Base-by-base conservation (phyloP, 2,113 vertebrate species). In the Anolis sagrei region DNA sequence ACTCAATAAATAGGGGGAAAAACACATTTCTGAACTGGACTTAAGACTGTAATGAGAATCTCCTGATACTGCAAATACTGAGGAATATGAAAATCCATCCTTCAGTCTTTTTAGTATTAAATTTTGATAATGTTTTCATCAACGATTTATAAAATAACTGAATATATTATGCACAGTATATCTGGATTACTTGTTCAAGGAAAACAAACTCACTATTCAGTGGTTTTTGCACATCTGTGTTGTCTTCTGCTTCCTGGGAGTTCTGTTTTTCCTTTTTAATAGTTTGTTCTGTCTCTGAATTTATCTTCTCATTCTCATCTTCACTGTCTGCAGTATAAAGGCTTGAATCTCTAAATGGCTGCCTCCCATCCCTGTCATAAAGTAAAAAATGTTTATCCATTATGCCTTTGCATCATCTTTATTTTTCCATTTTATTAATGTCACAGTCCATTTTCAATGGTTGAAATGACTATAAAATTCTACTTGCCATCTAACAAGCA, bases 241-340 rank as follows among this genome's bases (percentile, higher is more conserved):
- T 96, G 18, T 92, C 95, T 84, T 89, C 85, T 51, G 89, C 93
- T 90, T 96, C 94, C 82, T 14, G 91, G 29, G 94, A 96, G 91
- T 90, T 92, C 84, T 96, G 96, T 1, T 85, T 83, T 95, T 97
- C 97, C 75, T 92, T 86, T 61, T 97, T 96, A 73, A 96, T 82
- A 82, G 90, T 64, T 29, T 79, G 88, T 81, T 78, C 69, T 82
- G 95, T 94, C 89, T 94, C 96, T 0, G 94, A 94, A 84, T 94
- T 95, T 66, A 89, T 88, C 69, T 90, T 91, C 80, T 97, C 96
- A 78, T 96, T 95, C 91, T 97, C 97, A 72, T 95, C 95, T 91
- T 97, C 97, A 80, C 96, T 97, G 19, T 97, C 96, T 69, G 94
- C 95, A 79, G 95, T 96, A 89, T 95, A 95, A 76, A 95, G 91